Base-by-base conservation (phyloP, 2,797 vertebrate species). In the Sebastes alutus region DNA sequence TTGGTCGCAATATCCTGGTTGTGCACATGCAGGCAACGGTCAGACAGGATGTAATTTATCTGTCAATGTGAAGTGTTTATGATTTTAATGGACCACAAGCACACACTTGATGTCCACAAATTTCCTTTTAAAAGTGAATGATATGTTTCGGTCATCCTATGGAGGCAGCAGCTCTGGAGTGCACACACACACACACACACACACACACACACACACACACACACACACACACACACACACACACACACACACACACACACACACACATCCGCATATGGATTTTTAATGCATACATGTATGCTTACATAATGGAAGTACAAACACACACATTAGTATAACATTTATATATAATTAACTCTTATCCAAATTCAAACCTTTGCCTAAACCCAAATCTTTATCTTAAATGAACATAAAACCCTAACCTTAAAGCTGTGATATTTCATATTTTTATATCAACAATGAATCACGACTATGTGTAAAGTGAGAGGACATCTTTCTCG, bases 81-180 rank as follows among this genome's bases (percentile, higher is more conserved):
- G 59, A 77, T 76, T 80, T 86, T 63, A 67, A 78, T 63, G 30
- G 75, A 75, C 25, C n/a, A 49, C 29, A 60, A 64, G 54, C 54
- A 33, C 66, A 60, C 7, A 16, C 22, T 20, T 30, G 25, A 32
- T 66, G 27, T 32, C 54, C 27, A 67, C 29, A 2, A 3, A 62
- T 35, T 71, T 72, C 23, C 20, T 16, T 63, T 73, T 61, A 46
- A 72, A 55, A 55, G 22, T 59, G 10, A 54, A 67, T 55, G 4
- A 46, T 55, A 20, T 7, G 20, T 32, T 3, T 66, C 49, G 27
- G 7, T 25, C 49, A 23, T 62, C 14, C 8, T 23, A n/a, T 18
- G 54, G 56, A 56, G 16, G n/a, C 23, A 12, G 23, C 7, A 55
- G 18, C n/a, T 42, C 25, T 59, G 25, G 14, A 58, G 3, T n/a